Conservation (phyloP, 2,888 invertebrate genomes). For the Clepsis dumicolana region DNA sequence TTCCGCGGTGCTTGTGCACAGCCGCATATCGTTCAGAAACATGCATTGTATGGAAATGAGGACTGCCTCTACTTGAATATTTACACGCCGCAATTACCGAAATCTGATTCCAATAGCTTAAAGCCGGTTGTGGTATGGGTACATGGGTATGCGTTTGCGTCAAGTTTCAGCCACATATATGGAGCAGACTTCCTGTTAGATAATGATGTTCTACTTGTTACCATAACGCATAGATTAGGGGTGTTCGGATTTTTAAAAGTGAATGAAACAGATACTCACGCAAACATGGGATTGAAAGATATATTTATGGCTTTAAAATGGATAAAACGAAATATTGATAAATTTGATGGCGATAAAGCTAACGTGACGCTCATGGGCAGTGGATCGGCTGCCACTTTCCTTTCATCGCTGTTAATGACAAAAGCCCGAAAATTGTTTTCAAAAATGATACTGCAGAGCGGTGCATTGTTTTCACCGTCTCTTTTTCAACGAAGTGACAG, state of each 20-base stretch:
- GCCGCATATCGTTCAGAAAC: slow-evolving; percentile 76
- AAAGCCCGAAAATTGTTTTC: slow-evolving; percentile 69
- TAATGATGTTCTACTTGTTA: slow-evolving; percentile 70
- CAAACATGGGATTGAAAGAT: slow-evolving; percentile 81
- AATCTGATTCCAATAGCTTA: slow-evolving; percentile 46
- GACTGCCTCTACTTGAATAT: slow-evolving; percentile 90
- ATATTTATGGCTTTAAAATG: slow-evolving; percentile 77
- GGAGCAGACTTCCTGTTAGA: slow-evolving; percentile 79
- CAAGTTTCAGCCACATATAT: slow-evolving; percentile 77
- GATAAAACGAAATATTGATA: slow-evolving; percentile 68
- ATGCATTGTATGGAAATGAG: slow-evolving; percentile 78
- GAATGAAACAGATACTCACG: slow-evolving; percentile 64
- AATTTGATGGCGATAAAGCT: slow-evolving; percentile 72
- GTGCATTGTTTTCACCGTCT: slow-evolving; percentile 71
- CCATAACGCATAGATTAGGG: slow-evolving; percentile 73
- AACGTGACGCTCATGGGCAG: slow-evolving; percentile 74
- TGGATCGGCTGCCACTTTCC: slow-evolving; percentile 72
- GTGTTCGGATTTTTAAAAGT: slow-evolving; percentile 76
- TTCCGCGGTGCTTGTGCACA: slow-evolving; percentile 87
- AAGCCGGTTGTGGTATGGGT: slow-evolving; percentile 76
- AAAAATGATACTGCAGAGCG: slow-evolving; percentile 79
- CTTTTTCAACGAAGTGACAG: slow-evolving; percentile 63
- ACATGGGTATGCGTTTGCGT: slow-evolving; percentile 77
- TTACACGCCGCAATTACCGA: slow-evolving; percentile 84
- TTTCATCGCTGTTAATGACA: slow-evolving; percentile 69